phyloP scores from a whole-genome alignment of 1,140 invertebrate species.

The Delia radicum region DNA sequence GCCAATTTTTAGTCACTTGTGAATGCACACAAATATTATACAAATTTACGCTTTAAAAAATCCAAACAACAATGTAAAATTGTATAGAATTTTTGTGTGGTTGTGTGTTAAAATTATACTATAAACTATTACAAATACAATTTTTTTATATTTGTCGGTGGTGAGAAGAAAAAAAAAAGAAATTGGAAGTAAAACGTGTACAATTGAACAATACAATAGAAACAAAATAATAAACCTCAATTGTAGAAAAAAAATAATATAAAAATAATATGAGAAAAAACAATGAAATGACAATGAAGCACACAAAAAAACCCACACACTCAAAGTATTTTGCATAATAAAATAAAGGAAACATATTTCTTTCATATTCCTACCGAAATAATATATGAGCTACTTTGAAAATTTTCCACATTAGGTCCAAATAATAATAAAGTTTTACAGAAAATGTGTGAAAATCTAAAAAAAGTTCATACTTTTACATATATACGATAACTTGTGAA shows the following conservation, averaged over 20 bases:
- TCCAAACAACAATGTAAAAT: too few relatives aligned
- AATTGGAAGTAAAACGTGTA: not conserved
- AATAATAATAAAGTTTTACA: too few relatives aligned
- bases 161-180: not conserved
- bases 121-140: not conserved
- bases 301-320: too few relatives aligned
- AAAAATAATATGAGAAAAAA: not conserved
- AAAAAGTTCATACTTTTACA: too few relatives aligned
- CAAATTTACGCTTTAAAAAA: not conserved
- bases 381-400: too few relatives aligned
- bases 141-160: not conserved
- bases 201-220: not conserved
- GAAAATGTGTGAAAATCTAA: too few relatives aligned
- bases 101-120: too few relatives aligned
- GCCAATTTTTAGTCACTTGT: not conserved
- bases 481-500: too few relatives aligned
- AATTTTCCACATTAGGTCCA: too few relatives aligned
- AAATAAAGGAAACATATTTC: conserved; percentile 10
- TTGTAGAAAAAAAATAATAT: not conserved
- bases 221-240: conserved; percentile 8
- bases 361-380: too few relatives aligned
- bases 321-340: conserved; percentile 14
- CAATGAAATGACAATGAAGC: not conserved
- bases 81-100: too few relatives aligned
- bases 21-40: conserved; percentile 3